Conservation (phyloP, 2,113 vertebrate species). For the Pteronura brasiliensis region DNA sequence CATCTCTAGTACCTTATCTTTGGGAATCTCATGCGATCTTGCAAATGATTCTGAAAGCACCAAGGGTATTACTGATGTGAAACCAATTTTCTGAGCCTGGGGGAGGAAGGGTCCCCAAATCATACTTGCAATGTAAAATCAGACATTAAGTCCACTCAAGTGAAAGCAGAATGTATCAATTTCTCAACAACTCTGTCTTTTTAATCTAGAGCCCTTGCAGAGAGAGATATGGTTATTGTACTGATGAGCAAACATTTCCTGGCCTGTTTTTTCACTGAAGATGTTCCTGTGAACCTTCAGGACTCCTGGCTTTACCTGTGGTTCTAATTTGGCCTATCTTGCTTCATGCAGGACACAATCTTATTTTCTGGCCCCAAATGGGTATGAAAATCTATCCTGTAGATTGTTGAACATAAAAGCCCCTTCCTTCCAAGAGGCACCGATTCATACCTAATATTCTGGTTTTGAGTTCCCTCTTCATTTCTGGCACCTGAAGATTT, state of each 20-base stretch:
- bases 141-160: background rate
- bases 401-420: background rate
- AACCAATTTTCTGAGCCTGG: background rate
- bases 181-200: background rate
- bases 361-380: constrained; percentile 8
- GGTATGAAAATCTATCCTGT: background rate
- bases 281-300: background rate
- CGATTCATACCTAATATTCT: background rate
- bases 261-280: background rate
- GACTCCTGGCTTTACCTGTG: background rate
- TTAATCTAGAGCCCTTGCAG: background rate
- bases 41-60: background rate
- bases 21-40: background rate
- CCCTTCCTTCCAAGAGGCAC: background rate
- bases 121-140: background rate
- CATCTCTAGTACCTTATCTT: background rate
- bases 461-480: constrained; percentile 27
- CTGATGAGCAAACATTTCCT: background rate
- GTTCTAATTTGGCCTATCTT: constrained; percentile 23
- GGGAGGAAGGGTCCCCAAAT: background rate
- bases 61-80: background rate
- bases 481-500: constrained; percentile 12
- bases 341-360: background rate
- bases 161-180: background rate
- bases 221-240: background rate